A percentile compares a stretch with the other conserved stretches of the same genome.
Conservation (phyloP, 2,888 invertebrate genomes). For the Coleophora flavipennella region DNA sequence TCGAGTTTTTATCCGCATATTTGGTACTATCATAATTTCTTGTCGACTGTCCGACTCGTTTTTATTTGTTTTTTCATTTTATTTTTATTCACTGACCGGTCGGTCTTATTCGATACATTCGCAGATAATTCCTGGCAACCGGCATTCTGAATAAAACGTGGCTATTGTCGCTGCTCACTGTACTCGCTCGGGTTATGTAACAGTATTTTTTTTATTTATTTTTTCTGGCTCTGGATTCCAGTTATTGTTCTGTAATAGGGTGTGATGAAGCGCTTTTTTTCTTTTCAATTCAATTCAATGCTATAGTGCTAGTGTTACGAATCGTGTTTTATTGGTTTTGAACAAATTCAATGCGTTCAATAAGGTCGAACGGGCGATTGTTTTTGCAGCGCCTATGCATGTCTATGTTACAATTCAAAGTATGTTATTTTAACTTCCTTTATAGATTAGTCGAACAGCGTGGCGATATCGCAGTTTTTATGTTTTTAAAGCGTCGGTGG, state of each 20-base stretch:
- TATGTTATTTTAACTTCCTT: no score
- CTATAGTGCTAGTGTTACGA: not conserved
- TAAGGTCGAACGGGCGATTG: no score
- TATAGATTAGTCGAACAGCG: no score
- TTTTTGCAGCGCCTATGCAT: no score
- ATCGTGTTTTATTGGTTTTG: not conserved
- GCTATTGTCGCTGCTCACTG: slow-evolving; percentile 30
- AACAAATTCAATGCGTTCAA: no score
- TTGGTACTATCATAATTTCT: slow-evolving; percentile 69
- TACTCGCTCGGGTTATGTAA: slow-evolving; percentile 14
- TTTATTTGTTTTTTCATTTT: slow-evolving; percentile 30
- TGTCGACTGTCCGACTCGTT: slow-evolving; percentile 36
- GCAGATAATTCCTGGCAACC: slow-evolving; percentile 42
- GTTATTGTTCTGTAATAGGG: slow-evolving; percentile 43
- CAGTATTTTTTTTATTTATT: slow-evolving; percentile 22
- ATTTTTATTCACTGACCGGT: slow-evolving; percentile 10
- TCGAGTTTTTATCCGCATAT: slow-evolving; percentile 56
- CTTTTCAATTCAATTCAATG: slow-evolving; percentile 16
- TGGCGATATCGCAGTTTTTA: no score
- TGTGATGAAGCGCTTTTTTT: slow-evolving; percentile 38
- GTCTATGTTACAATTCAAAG: no score
- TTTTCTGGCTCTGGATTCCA: slow-evolving; percentile 25
- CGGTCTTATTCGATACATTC: slow-evolving; percentile 51
- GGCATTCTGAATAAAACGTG: slow-evolving; percentile 43
- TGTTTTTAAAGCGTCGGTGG: no score